Percentiles rank a stretch among this genome's conserved stretches.
Evolutionary conservation across 1,140 invertebrate species (phyloP).

Genomic region (Charaxes varanes): DNA sequence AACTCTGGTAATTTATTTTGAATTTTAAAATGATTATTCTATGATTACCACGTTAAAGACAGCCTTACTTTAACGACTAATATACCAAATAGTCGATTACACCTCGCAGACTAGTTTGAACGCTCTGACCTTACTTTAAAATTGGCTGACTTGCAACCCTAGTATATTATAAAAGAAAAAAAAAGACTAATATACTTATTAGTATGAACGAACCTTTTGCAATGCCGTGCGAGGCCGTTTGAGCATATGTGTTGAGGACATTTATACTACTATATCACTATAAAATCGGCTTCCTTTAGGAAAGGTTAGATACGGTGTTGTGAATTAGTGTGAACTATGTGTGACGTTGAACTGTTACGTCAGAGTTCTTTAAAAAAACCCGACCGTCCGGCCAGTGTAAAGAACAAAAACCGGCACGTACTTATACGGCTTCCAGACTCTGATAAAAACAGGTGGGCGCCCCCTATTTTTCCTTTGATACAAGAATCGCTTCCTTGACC

Average conservation of each 20-base stretch:
- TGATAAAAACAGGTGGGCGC: constrained; percentile 31
- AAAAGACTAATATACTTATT: background rate
- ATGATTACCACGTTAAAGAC: too few relatives aligned
- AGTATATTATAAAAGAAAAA: background rate
- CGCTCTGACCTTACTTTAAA: too few relatives aligned
- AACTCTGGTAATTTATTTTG: too few relatives aligned
- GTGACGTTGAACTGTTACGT: constrained; percentile 39
- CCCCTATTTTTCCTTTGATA: too few relatives aligned
- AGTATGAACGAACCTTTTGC: constrained; percentile 23
- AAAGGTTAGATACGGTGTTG: constrained; percentile 10
- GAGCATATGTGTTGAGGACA: constrained; percentile 21
- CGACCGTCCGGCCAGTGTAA: constrained; percentile 21
- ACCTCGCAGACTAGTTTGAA: too few relatives aligned
- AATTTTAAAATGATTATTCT: too few relatives aligned
- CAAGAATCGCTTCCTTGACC: too few relatives aligned
- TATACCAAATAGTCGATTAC: too few relatives aligned
- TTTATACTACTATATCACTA: constrained; percentile 25
- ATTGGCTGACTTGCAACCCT: too few relatives aligned
- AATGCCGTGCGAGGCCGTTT: constrained; percentile 26
- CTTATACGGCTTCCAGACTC: constrained; percentile 45
- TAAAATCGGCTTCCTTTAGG: constrained; percentile 21
- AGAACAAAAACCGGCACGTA: constrained; percentile 38
- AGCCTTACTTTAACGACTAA: too few relatives aligned
- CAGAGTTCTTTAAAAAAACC: constrained; percentile 45
- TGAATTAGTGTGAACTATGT: constrained; percentile 15